Evolutionary conservation across 30 jellyfish, hydroid and myxozoan genomes (phyloP).

Genomic region (Sanderia malayensis): DNA sequence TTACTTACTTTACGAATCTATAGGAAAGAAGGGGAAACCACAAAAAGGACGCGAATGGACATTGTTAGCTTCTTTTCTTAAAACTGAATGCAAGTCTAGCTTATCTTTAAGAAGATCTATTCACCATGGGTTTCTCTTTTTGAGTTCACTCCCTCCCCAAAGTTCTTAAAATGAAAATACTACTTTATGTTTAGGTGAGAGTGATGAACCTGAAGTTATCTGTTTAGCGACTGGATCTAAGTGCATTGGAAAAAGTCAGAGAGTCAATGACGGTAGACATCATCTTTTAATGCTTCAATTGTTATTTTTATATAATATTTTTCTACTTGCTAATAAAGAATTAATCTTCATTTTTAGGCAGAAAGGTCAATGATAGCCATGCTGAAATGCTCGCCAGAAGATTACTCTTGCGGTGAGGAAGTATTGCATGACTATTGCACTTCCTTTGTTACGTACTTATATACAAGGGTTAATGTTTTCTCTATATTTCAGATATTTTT

Average conservation of each 20-base stretch:
- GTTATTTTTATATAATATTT: background rate
- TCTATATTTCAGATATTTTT: slow-evolving; percentile 78
- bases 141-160: no score
- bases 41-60: slow-evolving; percentile 88
- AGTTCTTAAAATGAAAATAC: no score
- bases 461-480: no score
- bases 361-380: slow-evolving; percentile 73
- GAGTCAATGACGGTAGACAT: slow-evolving; percentile 37
- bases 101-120: no score
- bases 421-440: no score
- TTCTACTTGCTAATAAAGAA: no score
- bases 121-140: no score
- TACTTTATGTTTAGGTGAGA: background rate
- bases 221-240: slow-evolving; percentile 89
- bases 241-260: slow-evolving; percentile 72
- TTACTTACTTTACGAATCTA: background rate
- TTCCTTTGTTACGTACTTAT: no score
- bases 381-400: slow-evolving; percentile 89
- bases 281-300: background rate
- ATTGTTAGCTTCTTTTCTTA: slow-evolving; percentile 53
- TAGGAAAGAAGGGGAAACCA: slow-evolving; percentile 67
- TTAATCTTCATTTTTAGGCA: slow-evolving; percentile 52
- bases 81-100: slow-evolving; percentile 22
- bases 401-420: slow-evolving; percentile 45
- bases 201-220: slow-evolving; percentile 48